Evolutionary conservation across 2,797 vertebrate species (phyloP).

Genomic region (Sebastiscus albofasciatus): DNA sequence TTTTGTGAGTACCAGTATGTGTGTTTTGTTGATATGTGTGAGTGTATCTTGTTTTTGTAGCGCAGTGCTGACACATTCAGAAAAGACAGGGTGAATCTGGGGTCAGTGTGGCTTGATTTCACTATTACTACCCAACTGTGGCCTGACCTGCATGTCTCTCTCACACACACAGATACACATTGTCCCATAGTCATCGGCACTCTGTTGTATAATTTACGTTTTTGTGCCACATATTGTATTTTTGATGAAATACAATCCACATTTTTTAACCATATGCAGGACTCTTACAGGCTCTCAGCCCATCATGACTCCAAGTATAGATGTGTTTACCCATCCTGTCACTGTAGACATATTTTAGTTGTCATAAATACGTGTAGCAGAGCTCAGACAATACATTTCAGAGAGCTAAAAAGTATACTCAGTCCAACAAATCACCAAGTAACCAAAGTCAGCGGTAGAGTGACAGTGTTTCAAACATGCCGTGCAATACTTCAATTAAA

Average conservation of each 20-base stretch:
- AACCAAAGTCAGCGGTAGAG: slow-evolving; percentile 36
- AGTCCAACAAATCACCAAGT: slow-evolving; percentile 13
- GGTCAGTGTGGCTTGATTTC: slow-evolving; percentile 30
- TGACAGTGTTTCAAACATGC: neutral
- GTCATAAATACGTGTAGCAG: slow-evolving; percentile 17
- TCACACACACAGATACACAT: neutral
- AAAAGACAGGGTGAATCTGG: slow-evolving; percentile 18
- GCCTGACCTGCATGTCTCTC: slow-evolving; percentile 24
- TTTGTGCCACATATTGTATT: neutral
- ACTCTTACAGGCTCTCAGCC: neutral
- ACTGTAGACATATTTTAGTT: neutral
- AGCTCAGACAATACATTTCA: slow-evolving; percentile 16
- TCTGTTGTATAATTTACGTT: neutral
- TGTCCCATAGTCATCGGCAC: slow-evolving; percentile 6
- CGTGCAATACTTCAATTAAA: slow-evolving; percentile 16
- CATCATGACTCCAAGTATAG: neutral
- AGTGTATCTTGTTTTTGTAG: slow-evolving; percentile 22
- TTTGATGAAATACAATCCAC: neutral
- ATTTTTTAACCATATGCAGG: neutral
- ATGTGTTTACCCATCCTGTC: neutral
- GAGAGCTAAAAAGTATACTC: neutral
- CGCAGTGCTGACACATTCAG: slow-evolving; percentile 24
- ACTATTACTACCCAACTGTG: slow-evolving; percentile 34
- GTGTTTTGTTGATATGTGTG: slow-evolving; percentile 1
- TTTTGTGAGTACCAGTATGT: neutral